These are phyloP conservation scores for Phrixothrix hirtus DNA, from an alignment of 2,888 invertebrate genomes.

Conservation along the genomic window DNA sequence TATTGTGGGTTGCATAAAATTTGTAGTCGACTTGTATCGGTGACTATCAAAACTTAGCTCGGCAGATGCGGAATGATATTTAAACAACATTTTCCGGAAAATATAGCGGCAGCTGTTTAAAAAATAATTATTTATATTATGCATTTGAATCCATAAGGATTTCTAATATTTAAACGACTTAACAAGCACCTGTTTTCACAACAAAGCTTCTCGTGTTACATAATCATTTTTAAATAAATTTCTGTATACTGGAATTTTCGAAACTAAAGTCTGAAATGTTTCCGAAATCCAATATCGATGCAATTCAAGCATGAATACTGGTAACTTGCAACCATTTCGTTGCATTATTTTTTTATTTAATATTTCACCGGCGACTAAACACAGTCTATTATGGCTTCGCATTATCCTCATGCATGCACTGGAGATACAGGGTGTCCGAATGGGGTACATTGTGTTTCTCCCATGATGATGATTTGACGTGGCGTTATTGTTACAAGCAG, in stretches of 20 bases:
- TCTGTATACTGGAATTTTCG: background rate
- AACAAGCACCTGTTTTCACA: too few relatives aligned
- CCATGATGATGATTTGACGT: constrained; percentile 35
- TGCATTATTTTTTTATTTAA: constrained; percentile 30
- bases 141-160: too few relatives aligned
- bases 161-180: too few relatives aligned
- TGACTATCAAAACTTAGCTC: too few relatives aligned
- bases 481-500: constrained; percentile 36
- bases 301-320: constrained; percentile 28
- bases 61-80: too few relatives aligned
- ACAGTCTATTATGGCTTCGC: constrained; percentile 35
- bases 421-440: constrained; percentile 35
- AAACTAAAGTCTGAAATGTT: constrained; percentile 1
- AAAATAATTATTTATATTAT: too few relatives aligned
- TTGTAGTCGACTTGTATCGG: too few relatives aligned
- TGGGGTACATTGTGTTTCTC: constrained; percentile 30
- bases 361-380: constrained; percentile 35
- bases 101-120: too few relatives aligned
- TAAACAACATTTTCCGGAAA: background rate
- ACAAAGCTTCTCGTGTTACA: too few relatives aligned
- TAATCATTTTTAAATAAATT: background rate
- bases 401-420: constrained; percentile 30
- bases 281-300: constrained; percentile 20
- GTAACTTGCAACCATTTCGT: constrained; percentile 28
- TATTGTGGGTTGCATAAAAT: too few relatives aligned